These are phyloP conservation scores for Ecdyonurus torrentis DNA, from an alignment of 2,888 invertebrate species.

Conservation along the genomic window DNA sequence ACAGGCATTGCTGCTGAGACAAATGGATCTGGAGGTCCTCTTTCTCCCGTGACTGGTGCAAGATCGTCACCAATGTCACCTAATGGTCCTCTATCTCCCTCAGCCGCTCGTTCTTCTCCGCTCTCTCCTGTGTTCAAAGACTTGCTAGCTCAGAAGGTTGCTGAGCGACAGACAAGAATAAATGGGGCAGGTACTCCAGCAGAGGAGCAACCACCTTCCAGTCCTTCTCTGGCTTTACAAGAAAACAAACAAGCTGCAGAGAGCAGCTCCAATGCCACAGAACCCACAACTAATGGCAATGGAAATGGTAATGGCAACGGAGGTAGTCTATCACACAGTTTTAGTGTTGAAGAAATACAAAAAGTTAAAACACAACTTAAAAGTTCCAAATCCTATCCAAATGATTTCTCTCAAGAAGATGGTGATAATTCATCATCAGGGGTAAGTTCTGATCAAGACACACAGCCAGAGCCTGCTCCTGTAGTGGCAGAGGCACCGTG, in stretches of 20 bases:
- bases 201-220: constrained; percentile 8
- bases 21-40: no score
- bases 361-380: constrained; percentile 66
- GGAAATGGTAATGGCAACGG: constrained; percentile 42
- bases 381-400: constrained; percentile 74
- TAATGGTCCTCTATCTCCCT: not conserved
- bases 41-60: not conserved
- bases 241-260: constrained; percentile 4
- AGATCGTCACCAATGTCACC: not conserved
- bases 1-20: not conserved
- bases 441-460: constrained; percentile 72
- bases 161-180: constrained; percentile 16
- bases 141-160: constrained; percentile 18
- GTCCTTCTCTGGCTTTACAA: not conserved
- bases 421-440: constrained; percentile 80
- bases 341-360: constrained; percentile 78
- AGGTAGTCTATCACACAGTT: constrained; percentile 64
- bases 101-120: constrained; percentile 1
- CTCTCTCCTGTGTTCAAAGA: constrained; percentile 14
- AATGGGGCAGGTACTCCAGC: constrained; percentile 11
- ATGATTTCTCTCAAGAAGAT: constrained; percentile 60
- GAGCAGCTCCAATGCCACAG: constrained; percentile 12
- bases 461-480: constrained; percentile 34
- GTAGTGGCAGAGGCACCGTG: constrained; percentile 12
- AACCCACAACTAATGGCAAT: not conserved